Evolutionary conservation across 2,888 invertebrate genomes (phyloP), one percentile per base, ranked within the genome.

Genomic region (Leucoma salicis): DNA sequence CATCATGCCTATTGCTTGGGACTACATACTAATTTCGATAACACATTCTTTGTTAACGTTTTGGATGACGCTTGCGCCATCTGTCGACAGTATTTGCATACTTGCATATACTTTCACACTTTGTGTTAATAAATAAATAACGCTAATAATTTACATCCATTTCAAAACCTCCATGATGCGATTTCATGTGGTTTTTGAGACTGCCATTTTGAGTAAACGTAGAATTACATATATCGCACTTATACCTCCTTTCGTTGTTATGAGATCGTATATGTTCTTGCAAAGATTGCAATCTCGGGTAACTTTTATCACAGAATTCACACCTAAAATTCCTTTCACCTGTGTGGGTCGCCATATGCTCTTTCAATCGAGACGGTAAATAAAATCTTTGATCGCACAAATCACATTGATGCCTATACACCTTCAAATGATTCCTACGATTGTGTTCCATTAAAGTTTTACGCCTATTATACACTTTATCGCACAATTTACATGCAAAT

Each of bases 251-350:
- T 18, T 91, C 91, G 0, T 81, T 71, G n/a, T 62, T 78, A 42
- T 92, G 92, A 0, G 90, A 90, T 13, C 92, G 70, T 14, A 91
- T 78, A 58, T 92, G 92, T 3, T 91, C 91, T 1, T 91, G 91
- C 10, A 92, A 48, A 0, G 92, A 90, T 27, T 91, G 91, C 3
- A 91, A 66, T 8, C 92, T 78, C 0, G 92, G 92, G 45, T 92
- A 92, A 4, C 87, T 85, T 47, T 92, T 92, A 8, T 91, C 91
- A 41, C 92, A 92, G 31, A 87, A 83, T 12, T 90, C 87, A 49
- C 92, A 92, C 1, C 89, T 66, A 33, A 86, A 92, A 12, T 86
- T 85, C 52, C 90, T 82, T 14, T 91, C 91, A 0, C 90, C 86
- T 0, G 91, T 90, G 35, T 92, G 92, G 0, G 87, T 86, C 0